Percentiles rank a stretch among this genome's conserved stretches.
Evolutionary conservation across 2,113 vertebrate species (phyloP).

Genomic region (Nothocercus nigrocapillus): DNA sequence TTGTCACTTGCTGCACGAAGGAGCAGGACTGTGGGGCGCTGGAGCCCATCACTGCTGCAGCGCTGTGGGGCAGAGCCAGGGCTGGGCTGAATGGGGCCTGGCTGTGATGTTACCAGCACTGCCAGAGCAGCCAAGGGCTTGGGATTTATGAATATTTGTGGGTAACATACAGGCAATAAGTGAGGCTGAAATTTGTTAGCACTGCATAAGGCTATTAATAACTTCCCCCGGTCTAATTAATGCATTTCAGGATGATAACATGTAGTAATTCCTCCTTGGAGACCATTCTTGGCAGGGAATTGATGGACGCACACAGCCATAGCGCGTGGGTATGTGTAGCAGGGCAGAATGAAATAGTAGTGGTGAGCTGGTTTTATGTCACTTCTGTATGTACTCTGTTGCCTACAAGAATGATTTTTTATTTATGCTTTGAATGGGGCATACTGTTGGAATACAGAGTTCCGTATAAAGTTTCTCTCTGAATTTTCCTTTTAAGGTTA

Average conservation of each 20-base stretch:
- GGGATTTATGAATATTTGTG: not conserved
- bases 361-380: not conserved
- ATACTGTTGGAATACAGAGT: not conserved
- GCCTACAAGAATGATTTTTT: not conserved
- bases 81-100: not conserved
- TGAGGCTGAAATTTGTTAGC: not conserved
- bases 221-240: constrained; percentile 24
- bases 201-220: constrained; percentile 5
- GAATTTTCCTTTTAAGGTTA: not conserved
- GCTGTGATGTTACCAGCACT: not conserved
- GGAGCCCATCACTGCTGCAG: not conserved
- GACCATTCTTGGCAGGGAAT: not conserved
- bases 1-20: not conserved
- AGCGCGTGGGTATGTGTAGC: not conserved
- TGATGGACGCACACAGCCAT: not conserved
- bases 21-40: not conserved
- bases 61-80: no score
- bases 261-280: constrained; percentile 5
- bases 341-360: not conserved
- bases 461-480: not conserved
- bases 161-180: not conserved
- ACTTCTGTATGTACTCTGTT: constrained; percentile 1
- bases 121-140: not conserved
- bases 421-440: not conserved
- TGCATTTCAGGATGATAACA: not conserved